Base-by-base conservation (phyloP, 2,888 invertebrate genomes). In the Lysandra coridon region DNA sequence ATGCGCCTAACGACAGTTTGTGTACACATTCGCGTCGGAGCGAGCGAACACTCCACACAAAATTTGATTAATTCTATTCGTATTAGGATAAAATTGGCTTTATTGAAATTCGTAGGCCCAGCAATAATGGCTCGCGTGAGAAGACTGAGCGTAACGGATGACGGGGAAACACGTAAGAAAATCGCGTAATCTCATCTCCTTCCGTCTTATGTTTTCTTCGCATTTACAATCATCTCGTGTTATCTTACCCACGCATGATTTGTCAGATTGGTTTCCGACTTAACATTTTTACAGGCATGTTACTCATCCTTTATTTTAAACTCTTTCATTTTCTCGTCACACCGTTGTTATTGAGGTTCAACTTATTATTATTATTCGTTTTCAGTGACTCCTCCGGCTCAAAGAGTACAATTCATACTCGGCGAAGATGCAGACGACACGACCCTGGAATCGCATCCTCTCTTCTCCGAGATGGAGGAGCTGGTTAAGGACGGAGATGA, bases 391-490 rank as follows among this genome's bases (percentile, higher is more conserved):
- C 98, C 98, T 75, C 99, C 99, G 23, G 98, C 99, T 78, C 99
- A 99, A 93, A 96, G 99, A 86, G 99, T 99, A 78, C 99, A 99
- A 94, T 99, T 99, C 89, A 98, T 99, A 87, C 96, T 99, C 80
- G 99, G 99, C 57, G 99, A 99, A 94, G 99, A 99, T 87, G 96
- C 97, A 82, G 98, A 97, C 86, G 98, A 98, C 91, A 94, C 96
- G 80, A 92, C 95, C 62, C 97, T 97, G 89, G 97, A 98, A 88
- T 97, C 98, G 7, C 99, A 99, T 93, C 98, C 99, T 0, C 95
- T 99, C 62, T 99, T 99, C 95, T 98, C 99, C 79, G 99, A 99
- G 95, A 98, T 99, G 98, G 99, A 98, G 87, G 98, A 99, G 87
- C 95, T 99, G 85, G 97, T 97, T 82, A 96, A 96, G 85, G 97